Evolutionary conservation across 1,140 invertebrate genomes (phyloP), one percentile per base, ranked within the genome.

Genomic region (Drosophila albomicans): DNA sequence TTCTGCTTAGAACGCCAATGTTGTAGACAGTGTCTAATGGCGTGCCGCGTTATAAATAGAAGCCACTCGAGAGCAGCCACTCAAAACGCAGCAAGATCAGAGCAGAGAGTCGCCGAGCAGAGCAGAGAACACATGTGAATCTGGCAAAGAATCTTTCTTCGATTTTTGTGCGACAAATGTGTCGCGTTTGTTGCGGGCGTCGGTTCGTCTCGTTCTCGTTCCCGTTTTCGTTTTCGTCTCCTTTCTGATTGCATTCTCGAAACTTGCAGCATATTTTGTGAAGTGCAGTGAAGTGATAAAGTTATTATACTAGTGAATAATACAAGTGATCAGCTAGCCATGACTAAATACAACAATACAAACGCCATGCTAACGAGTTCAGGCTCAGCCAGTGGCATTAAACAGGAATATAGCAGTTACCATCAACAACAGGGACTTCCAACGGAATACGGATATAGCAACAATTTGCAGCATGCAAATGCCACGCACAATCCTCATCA

Each of bases 41-140:
- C 71, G 81, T 52, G 54, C 54, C 82, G 86, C 70, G 75, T 78
- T 91, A 92, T 79, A 92, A 92, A 92, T 92, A 92, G 87, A 75
- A 63, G 59, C 76, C 78, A 90, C 90, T 91, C 90, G 74, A 86
- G 82, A 86, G 79, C 64, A 73, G 80, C 87, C 86, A 90, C 86
- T 90, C 87, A 91, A 91, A 88, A 91, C 70, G 57, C 76, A 75
- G 78, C 75, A 78, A 64, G 72, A 72, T 61, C 67, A 25, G 78
- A 77, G 70, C 48, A 72, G 46, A 59, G 49, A 49, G 3, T 6
- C 28, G 25, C 35, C 6, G 67, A 69, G 67, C 70, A 78, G 79
- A 38, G 8, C 35, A 76, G 66, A 75, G 63, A 68, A 52, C 30
- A 68, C 54, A 64, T 72, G 41, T 45, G 38, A 43, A 65, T 84